Evolutionary conservation across 92 coral and sea anemone genomes (phyloP).

Genomic region (Epizoanthus ramosus): DNA sequence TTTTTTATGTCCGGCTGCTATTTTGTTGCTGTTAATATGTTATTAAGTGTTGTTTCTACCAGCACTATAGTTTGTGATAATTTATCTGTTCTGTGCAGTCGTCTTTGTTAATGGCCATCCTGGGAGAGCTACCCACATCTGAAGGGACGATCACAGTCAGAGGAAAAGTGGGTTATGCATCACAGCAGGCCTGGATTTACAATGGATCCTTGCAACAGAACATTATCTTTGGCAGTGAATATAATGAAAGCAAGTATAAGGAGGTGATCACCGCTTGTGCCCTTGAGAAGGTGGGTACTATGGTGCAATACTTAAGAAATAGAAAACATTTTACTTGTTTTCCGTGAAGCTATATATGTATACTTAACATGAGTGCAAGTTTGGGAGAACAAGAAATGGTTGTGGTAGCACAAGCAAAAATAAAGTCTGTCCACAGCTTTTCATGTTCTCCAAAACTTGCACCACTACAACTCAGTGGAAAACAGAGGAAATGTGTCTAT

Average conservation of each 20-base stretch:
- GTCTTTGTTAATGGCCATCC: slow-evolving; percentile 75
- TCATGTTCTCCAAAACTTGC: no score
- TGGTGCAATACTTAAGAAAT: not conserved
- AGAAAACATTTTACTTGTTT: no score
- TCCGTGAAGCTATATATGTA: no score
- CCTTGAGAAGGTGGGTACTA: slow-evolving; percentile 59
- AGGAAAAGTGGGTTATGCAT: slow-evolving; percentile 76
- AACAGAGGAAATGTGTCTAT: no score
- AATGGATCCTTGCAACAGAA: slow-evolving; percentile 85
- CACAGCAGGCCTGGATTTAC: slow-evolving; percentile 89
- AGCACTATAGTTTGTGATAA: not conserved
- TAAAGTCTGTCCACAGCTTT: no score
- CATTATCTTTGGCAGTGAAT: slow-evolving; percentile 76
- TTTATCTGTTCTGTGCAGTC: slow-evolving; percentile 45
- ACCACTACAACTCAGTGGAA: no score
- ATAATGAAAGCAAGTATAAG: slow-evolving; percentile 61
- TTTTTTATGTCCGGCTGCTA: no score
- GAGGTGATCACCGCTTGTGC: slow-evolving; percentile 81
- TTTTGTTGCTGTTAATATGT: no score
- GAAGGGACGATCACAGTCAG: slow-evolving; percentile 71
- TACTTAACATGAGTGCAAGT: no score
- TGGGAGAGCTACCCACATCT: slow-evolving; percentile 75
- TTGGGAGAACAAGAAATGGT: no score
- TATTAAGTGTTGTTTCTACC: not conserved
- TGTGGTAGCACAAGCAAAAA: no score